phyloP scores from a whole-genome alignment of 23 tunicate species.

The Clavelina lepadiformis region DNA sequence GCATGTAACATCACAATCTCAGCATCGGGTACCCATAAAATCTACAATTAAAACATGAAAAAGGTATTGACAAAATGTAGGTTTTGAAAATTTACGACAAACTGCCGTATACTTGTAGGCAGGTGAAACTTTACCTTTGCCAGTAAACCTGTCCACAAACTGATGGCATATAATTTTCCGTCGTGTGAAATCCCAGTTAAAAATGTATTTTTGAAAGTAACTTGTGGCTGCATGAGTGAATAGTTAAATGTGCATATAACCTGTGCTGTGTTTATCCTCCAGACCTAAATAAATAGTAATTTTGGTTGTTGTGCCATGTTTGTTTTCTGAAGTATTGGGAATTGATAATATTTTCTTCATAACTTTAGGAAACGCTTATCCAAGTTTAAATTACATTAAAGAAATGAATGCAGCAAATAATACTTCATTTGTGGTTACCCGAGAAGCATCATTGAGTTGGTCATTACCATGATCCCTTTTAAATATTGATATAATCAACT shows the following conservation, averaged over 20 bases:
- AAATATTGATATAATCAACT: slow-evolving; percentile 28
- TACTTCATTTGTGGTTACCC: slow-evolving; percentile 19
- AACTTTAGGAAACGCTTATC: too few species aligned
- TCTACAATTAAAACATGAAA: too few species aligned
- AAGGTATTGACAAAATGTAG: too few species aligned
- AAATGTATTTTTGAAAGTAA: slow-evolving; percentile 48
- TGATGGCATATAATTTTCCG: slow-evolving; percentile 27
- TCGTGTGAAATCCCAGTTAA: slow-evolving; percentile 32
- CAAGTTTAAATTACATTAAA: too few species aligned
- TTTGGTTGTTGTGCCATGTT: too few species aligned
- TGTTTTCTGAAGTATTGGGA: too few species aligned
- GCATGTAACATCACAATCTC: slow-evolving; percentile 28
- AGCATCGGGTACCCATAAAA: slow-evolving; percentile 17
- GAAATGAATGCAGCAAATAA: too few species aligned
- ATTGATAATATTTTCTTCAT: too few species aligned
- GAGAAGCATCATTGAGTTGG: slow-evolving; percentile 8
- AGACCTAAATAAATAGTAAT: slow-evolving; percentile 30
- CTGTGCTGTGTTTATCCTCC: slow-evolving; percentile 33
- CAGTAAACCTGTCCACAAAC: slow-evolving; percentile 42
- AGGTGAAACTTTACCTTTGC: slow-evolving; percentile 38
- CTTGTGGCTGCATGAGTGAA: slow-evolving; percentile 9
- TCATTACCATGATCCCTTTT: not conserved
- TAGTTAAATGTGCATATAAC: slow-evolving; percentile 41
- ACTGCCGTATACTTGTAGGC: too few species aligned
- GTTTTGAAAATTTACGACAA: too few species aligned